These are phyloP conservation scores for Myathropa florea DNA, from an alignment of 2,888 invertebrate species.

Conservation along the genomic window DNA sequence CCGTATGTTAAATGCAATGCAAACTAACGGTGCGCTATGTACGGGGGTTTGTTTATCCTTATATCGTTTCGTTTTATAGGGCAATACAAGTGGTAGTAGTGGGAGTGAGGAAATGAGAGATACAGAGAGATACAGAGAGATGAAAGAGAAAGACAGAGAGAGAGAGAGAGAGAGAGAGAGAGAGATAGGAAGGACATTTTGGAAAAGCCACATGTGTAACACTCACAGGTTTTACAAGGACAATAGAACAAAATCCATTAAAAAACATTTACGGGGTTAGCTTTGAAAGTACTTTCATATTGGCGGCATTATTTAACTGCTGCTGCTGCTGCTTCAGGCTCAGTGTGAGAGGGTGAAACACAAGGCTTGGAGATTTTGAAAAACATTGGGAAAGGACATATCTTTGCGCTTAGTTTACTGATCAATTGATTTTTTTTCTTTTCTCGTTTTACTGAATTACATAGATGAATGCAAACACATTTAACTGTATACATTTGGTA, in stretches of 20 bases:
- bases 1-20: constrained; percentile 64
- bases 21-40: constrained; percentile 55
- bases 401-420: constrained; percentile 24
- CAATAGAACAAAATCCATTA: constrained; percentile 65
- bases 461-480: constrained; percentile 68
- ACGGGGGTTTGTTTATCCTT: background rate
- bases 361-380: constrained; percentile 29
- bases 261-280: constrained; percentile 63
- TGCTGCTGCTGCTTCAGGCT: constrained; percentile 25
- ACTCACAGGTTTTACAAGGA: constrained; percentile 65
- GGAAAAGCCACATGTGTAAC: constrained; percentile 63
- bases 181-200: constrained; percentile 30
- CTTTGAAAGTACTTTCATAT: constrained; percentile 35
- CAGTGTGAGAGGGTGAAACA: constrained; percentile 45
- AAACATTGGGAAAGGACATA: constrained; percentile 51
- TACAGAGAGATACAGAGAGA: background rate
- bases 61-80: constrained; percentile 18
- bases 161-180: constrained; percentile 9
- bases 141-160: background rate
- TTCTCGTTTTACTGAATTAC: constrained; percentile 45
- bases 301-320: constrained; percentile 29
- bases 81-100: constrained; percentile 21
- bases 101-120: background rate
- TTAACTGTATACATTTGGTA: constrained; percentile 63
- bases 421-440: constrained; percentile 46